Evolutionary conservation across 2,113 vertebrate species (phyloP), one percentile per base, ranked within the genome.

Genomic region (Cyphomyrus plagiostoma): DNA sequence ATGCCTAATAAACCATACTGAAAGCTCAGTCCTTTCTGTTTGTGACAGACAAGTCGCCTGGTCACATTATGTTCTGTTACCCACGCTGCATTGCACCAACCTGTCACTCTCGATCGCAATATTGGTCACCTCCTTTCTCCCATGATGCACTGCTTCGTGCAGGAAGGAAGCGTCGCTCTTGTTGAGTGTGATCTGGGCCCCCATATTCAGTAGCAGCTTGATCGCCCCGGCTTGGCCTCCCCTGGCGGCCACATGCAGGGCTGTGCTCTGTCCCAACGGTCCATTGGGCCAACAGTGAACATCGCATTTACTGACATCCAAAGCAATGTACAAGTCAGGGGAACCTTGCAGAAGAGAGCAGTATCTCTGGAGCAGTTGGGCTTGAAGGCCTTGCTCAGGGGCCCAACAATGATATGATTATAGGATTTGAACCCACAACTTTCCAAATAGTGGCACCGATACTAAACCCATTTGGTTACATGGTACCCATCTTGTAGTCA

Each of bases 101-200:
- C 96, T 97, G 92, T 96, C 95, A 92, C 93, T 96, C 89, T 94
- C 92, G 77, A 97, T 95, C 80, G 96, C 90, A 0, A 91, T 92
- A 42, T 94, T 95, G 11, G 96, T 95, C 17, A 96, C 95, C 0
- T 97, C 97, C 92, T 96, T 97, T 80, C 95, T 95, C 77, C 95
- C 95, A 0, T 95, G 95, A 89, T 96, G 96, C 90, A 97, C 95
- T 8, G 97, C 97, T n/a, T 97, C 95, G 62, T 98, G 97, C 91
- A 98, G 86, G 92, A 97, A 98, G 87, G 97, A 96, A 87, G 97
- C 96, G 2, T 95, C 91, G 21, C 94, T 92, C 90, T 95, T 96
- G 94, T 97, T 98, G 88, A 98, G 94, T 5, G 94, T 48, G 2
- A 98, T 94, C 89, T 96, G 94, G 0, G 97, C 97, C 0, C 94